Base-by-base conservation (phyloP, 2,113 vertebrate genomes). In the Lophotis ruficrista region DNA sequence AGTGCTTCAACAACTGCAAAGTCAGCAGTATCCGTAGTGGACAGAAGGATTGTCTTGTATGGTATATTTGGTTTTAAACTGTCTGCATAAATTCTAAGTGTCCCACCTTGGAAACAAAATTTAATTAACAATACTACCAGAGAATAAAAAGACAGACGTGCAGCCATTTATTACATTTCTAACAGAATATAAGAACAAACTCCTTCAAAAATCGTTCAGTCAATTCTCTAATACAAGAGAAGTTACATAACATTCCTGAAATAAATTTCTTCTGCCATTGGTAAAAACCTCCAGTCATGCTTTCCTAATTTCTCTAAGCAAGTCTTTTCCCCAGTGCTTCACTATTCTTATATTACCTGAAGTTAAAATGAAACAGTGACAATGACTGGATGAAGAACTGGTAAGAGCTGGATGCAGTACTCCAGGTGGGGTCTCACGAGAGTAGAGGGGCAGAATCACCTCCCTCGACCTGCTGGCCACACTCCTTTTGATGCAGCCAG, bases 1-100 rank as follows among this genome's bases (percentile, higher is more conserved):
- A 99, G 95, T n/a, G 99, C 99, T 95, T 99, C 99, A 17, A 98
- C 97, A 96, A 99, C 99, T 12, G 99, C 99, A 33, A 99, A 99
- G 97, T 99, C 99, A 2, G 99, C 99, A 21, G 98, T 98, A 97
- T 99, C 99, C 3, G 99, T 99, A 12, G 99, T 99, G 24, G 99
- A 99, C 69, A 99, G 98, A 87, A 99, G 98, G 98, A 99, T 99
- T 96, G 99, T 99, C 97, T 99, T 99, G 90, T 99, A 99, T 0
- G 99, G 99, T 95, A 99, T 99, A 97, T 99, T 99, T 93, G 99
- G 99, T 97, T 99, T 99, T 95, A 99, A 98, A 91, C 99, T 99
- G 96, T 99, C 99, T 4, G 99, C 99, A 72, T 99, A 99, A 93
- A 99, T 99, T 87, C 99, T 98, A 94, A 99, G 82, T 3, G 99